A percentile compares a stretch with the other conserved stretches of the same genome.
These are phyloP conservation scores for Fulmarus glacialis DNA, from an alignment of 2,113 vertebrate genomes.

Conservation along the genomic window DNA sequence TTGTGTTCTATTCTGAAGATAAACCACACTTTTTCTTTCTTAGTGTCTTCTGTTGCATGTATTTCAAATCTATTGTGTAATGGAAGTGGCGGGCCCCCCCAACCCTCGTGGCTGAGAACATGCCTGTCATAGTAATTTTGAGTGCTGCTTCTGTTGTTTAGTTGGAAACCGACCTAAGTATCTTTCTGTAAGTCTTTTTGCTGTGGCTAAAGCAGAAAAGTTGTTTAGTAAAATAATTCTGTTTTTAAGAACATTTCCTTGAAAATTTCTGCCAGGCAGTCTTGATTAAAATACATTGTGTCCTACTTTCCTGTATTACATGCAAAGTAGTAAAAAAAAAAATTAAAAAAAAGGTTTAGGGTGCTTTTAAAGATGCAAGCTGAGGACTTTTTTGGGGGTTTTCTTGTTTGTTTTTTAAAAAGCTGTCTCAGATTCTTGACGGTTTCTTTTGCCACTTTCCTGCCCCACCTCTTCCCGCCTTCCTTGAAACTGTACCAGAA, in stretches of 20 bases:
- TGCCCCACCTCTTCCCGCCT: neutral
- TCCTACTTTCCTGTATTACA: neutral
- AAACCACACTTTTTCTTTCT: neutral
- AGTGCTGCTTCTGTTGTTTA: neutral
- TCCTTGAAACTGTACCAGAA: neutral
- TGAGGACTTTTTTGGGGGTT: neutral
- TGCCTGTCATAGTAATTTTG: neutral
- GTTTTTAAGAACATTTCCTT: neutral
- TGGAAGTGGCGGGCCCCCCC: neutral
- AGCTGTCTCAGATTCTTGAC: neutral
- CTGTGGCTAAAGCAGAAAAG: neutral
- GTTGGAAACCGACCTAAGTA: neutral
- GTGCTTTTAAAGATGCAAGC: neutral
- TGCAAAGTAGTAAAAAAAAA: neutral
- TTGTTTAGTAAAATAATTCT: neutral
- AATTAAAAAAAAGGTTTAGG: neutral
- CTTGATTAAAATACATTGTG: neutral
- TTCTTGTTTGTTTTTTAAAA: neutral
- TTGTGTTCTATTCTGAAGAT: neutral
- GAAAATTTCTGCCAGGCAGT: neutral
- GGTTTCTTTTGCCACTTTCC: neutral
- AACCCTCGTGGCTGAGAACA: neutral
- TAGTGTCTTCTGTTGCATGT: neutral
- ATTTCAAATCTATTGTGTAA: neutral
- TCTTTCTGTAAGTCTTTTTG: neutral